Evolutionary conservation across 1,140 invertebrate genomes (phyloP), one percentile per base, ranked within the genome.

Genomic region (Drosophila auraria): DNA sequence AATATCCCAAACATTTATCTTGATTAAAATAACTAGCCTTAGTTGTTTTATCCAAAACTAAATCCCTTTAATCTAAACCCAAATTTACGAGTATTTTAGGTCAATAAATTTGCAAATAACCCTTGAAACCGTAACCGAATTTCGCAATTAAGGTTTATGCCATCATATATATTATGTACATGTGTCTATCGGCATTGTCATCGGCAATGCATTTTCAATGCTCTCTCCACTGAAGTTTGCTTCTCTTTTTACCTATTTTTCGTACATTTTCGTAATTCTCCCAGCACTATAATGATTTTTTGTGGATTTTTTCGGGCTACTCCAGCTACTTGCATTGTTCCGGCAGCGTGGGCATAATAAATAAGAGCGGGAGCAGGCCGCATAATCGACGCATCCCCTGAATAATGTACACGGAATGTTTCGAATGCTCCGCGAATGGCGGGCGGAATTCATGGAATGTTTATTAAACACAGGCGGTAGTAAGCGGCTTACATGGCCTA

Each of bases 401-500:
- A 73, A 72, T 73, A 60, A 60, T 71, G 68, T 25, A 73, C 20
- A 30, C 58, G 36, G 50, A 42, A 50, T 50, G 38, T 9, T 54
- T 56, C 53, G 33, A 74, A 60, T 45, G 38, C 30, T 40, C 60
- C 33, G 54, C 56, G 45, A 59, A 70, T 57, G 44, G 25, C 27
- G 11, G 23, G 9, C 45, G 45, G 53, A 53, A 75, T 75, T 66
- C 58, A 62, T 51, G 72, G 62, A 83, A 71, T 83, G 76, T 83
- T 60, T 63, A 82, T 82, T 68, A 82, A 64, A 30, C 54, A 72
- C 53, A 17, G 56, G 5, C 42, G 60, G 61, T 58, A 25, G 69
- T 74, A 83, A 83, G 81, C 81, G 61, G 81, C 60, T 83, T 80
- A 80, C 71, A 70, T 60, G 69, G 49, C 57, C 49, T 47, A 42